Evolutionary conservation across 2,888 invertebrate species (phyloP), one percentile per base, ranked within the genome.

Genomic region (Trichogramma evanescens): DNA sequence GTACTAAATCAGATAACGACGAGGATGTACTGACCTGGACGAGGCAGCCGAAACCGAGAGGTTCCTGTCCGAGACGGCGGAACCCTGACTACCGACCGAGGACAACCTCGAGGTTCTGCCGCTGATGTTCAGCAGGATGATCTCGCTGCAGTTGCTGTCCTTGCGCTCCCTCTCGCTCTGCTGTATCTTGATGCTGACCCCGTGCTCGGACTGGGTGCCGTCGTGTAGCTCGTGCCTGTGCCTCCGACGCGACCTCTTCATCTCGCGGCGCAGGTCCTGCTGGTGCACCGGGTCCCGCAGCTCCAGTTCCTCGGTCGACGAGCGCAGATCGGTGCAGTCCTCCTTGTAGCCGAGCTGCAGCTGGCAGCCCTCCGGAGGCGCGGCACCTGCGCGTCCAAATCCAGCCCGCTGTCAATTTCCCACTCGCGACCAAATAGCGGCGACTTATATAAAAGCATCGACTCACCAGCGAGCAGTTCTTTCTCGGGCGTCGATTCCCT

Each of bases 301-400:
- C 69, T 90, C 91, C 64, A 93, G 82, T 79, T 93, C 93, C 77
- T 93, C 93, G 9, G 93, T 93, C 64, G 92, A 93, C 59, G 90
- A 91, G 68, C 92, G 84, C 68, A 93, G 78, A 72, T 93, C 93
- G 61, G 89, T 83, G n/a, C 90, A 87, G 70, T 91, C 92, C 78
- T 91, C 91, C 74, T 89, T 78, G 67, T 78, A 78, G 43, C 77
- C 76, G 42, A 77, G 64, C n/a, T 72, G 72, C 44, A 77, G 64
- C 63, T 73, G 74, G 61, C 74, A 72, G 51, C 74, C 75, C 56
- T 72, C 63, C 4, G 76, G 74, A 10, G 75, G 72, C 46, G 75
- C 76, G 6, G 68, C 71, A 13, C 76, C 77, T 77, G 54, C 2
- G 39, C 4, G 4, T 13, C 26, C 26, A 26, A 26, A 26, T 26